Percentiles rank a stretch among this genome's conserved stretches.
These are phyloP conservation scores for Crossaster papposus DNA, from an alignment of 53 echinoderm and acorn worm genomes.

Conservation along the genomic window DNA sequence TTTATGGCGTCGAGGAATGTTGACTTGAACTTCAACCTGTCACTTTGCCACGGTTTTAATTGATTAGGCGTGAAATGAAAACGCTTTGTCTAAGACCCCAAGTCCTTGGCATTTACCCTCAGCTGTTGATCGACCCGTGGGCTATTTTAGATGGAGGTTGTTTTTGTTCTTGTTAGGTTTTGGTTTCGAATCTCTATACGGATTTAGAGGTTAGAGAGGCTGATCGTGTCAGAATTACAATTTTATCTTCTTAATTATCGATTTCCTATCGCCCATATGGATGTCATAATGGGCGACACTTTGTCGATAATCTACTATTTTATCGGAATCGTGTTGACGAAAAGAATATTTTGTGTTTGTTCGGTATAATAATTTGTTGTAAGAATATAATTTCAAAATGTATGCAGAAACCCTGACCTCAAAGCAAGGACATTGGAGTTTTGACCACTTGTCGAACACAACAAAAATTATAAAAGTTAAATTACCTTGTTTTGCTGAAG, in stretches of 20 bases:
- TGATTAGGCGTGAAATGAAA: slow-evolving; percentile 14
- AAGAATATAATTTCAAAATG: no score
- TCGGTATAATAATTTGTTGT: no score
- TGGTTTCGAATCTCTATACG: not conserved
- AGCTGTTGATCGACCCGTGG: not conserved
- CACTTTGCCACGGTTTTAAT: not conserved
- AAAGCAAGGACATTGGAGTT: no score
- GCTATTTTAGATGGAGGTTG: not conserved
- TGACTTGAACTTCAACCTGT: slow-evolving; percentile 5
- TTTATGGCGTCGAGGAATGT: not conserved
- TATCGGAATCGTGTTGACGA: no score
- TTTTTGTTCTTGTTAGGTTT: not conserved
- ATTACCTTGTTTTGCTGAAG: not conserved
- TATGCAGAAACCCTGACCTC: no score
- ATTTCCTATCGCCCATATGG: not conserved
- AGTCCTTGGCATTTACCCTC: not conserved
- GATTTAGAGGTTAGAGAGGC: not conserved
- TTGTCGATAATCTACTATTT: not conserved
- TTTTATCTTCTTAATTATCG: not conserved
- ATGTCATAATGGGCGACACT: not conserved
- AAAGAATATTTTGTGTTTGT: no score
- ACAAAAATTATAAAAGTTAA: not conserved
- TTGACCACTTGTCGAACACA: no score
- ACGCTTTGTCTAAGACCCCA: not conserved
- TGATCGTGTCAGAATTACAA: not conserved